phyloP scores from a whole-genome alignment of 2,113 vertebrate genomes.

The Dicentrarchus labrax region DNA sequence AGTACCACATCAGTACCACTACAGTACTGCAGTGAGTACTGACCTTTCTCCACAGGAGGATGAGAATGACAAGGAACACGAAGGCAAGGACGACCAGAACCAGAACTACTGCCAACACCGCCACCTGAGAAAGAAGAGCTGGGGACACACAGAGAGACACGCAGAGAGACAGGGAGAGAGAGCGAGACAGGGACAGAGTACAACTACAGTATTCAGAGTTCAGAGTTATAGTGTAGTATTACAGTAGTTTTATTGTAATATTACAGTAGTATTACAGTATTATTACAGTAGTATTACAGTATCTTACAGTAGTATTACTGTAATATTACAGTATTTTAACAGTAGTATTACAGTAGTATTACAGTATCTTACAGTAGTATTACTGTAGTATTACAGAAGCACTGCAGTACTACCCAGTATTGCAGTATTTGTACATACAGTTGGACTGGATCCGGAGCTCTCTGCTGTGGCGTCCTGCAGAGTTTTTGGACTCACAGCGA shows the following conservation, averaged over 20 bases:
- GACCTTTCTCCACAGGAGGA: slow-evolving; percentile 94
- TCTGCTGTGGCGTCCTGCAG: slow-evolving; percentile 77
- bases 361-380: too few relatives aligned
- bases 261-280: too few relatives aligned
- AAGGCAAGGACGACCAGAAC: slow-evolving; percentile 89
- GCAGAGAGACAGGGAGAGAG: neutral
- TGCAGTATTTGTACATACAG: neutral
- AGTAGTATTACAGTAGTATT: too few relatives aligned
- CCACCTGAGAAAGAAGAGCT: slow-evolving; percentile 92
- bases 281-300: neutral
- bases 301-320: too few relatives aligned
- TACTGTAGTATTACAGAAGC: neutral
- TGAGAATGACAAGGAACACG: slow-evolving; percentile 92
- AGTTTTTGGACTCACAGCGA: slow-evolving; percentile 89
- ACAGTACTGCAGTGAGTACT: slow-evolving; percentile 34
- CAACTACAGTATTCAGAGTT: too few relatives aligned
- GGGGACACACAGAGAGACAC: slow-evolving; percentile 13
- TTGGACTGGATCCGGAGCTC: slow-evolving; percentile 58
- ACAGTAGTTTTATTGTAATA: too few relatives aligned
- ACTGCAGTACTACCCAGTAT: neutral
- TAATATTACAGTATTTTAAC: too few relatives aligned
- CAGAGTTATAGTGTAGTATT: too few relatives aligned
- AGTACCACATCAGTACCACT: too few relatives aligned
- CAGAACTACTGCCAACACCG: slow-evolving; percentile 90
- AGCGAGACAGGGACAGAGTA: neutral